Conservation (phyloP, 2,797 vertebrate genomes). For the Distichodus sexfasciatus region DNA sequence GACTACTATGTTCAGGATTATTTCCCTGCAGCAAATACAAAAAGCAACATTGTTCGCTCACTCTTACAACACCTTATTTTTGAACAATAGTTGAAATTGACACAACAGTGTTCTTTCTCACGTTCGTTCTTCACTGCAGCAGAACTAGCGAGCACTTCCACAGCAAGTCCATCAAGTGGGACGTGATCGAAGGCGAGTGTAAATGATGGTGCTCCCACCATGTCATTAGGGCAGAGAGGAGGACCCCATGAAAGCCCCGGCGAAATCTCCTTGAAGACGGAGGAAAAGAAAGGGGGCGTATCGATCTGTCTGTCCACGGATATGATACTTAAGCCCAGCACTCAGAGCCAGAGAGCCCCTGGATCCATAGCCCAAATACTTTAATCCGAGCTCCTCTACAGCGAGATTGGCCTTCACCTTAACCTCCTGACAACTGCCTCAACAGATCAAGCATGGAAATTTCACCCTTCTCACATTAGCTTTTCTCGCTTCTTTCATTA, state of each 20-base stretch:
- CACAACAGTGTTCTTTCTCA: neutral
- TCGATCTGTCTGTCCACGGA: constrained; percentile 97
- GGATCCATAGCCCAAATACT: constrained; percentile 92
- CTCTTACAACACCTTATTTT: neutral
- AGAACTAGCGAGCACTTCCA: constrained; percentile 30
- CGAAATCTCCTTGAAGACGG: constrained; percentile 95
- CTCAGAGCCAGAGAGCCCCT: constrained; percentile 84
- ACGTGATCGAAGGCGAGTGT: constrained; percentile 72
- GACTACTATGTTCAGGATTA: too few species aligned
- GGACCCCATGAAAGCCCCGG: constrained; percentile 85
- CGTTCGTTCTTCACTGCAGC: constrained; percentile 1
- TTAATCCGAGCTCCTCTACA: constrained; percentile 84
- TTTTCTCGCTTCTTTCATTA: constrained; percentile 5
- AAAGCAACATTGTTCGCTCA: too few species aligned
- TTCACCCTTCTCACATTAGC: constrained; percentile 68
- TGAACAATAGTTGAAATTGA: neutral
- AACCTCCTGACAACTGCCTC: constrained; percentile 80
- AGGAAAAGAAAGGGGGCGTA: constrained; percentile 73
- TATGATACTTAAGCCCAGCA: constrained; percentile 93
- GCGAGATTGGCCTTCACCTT: constrained; percentile 82
- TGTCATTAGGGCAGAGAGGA: constrained; percentile 84
- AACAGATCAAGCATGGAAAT: constrained; percentile 83
- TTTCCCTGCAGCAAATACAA: too few species aligned
- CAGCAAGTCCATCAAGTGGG: constrained; percentile 48
- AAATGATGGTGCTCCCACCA: constrained; percentile 78